phyloP scores from a whole-genome alignment of 2,113 vertebrate species.

The Malaclemys terrapin region DNA sequence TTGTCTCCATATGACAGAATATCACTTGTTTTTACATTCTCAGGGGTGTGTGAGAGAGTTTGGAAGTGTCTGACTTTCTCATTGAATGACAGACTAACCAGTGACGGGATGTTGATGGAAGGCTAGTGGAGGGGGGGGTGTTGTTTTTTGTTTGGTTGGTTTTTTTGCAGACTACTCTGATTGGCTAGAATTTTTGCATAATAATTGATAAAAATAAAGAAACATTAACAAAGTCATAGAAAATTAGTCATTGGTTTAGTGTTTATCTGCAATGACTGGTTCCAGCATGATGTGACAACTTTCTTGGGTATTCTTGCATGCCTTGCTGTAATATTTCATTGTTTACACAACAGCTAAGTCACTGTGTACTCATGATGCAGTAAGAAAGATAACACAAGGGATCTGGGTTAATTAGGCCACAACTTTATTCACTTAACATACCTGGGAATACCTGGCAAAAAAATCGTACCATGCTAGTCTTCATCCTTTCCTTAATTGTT shows the following conservation, averaged over 20 bases:
- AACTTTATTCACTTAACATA: neutral
- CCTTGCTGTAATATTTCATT: neutral
- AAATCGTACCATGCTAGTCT: neutral
- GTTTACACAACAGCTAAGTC: neutral
- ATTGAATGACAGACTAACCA: neutral
- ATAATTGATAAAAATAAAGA: constrained; percentile 21
- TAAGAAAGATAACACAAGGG: neutral
- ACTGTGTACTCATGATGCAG: neutral
- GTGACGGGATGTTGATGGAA: constrained; percentile 23
- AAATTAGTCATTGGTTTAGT: neutral
- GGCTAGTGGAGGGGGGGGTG: neutral
- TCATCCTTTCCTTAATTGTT: neutral
- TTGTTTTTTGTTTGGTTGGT: neutral
- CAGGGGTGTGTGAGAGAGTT: neutral
- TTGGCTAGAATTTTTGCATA: constrained; percentile 19
- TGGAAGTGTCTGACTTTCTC: constrained; percentile 37
- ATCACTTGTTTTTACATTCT: constrained; percentile 55
- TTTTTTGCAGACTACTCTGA: constrained; percentile 35
- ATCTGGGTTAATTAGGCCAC: neutral
- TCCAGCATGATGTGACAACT: neutral
- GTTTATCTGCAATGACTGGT: constrained; percentile 33
- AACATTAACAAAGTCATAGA: constrained; percentile 44
- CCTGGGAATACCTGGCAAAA: neutral
- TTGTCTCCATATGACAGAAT: constrained; percentile 60
- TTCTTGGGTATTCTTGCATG: neutral